Evolutionary conservation across 2,113 vertebrate genomes (phyloP), one percentile per base, ranked within the genome.

Genomic region (Bambusicola thoracicus): DNA sequence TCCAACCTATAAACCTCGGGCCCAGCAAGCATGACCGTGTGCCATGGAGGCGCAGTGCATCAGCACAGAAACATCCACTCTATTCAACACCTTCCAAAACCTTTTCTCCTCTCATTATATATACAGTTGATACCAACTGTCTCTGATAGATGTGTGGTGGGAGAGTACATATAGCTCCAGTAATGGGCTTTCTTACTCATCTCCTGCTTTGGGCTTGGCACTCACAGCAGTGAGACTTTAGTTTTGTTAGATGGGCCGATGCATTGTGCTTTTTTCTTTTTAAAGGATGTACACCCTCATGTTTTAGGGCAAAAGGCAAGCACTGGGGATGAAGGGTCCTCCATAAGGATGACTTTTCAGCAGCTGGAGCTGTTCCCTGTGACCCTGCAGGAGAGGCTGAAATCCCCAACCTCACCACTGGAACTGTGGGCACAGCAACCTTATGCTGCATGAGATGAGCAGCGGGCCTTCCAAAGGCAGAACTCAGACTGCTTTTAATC

Each of bases 1-100:
- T 66, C 83, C 92, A 88, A 91, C 90, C 85, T 81, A 94, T 95
- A 95, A 93, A 95, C 90, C 81, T 87, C 85, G 14, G 80, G 93
- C 83, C 90, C 2, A 3, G 76, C 72, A 85, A 91, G 65, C 92
- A 79, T 59, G 83, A 95, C 86, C 89, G 86, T 65, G 78, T 91
- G 89, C 87, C 82, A 83, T 88, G 76, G 36, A 94, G 93, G 93
- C 88, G 67, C 76, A 78, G 58, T 40, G 51, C 76, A 83, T 61
- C 93, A 75, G 69, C 75, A 36, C 43, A 40, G 88, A 90, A 96
- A 94, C 82, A 94, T 86, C 72, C 83, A 73, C 62, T 79, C 80
- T 80, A 94, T 91, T 90, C 87, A 87, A 9, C 69, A 38, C 85
- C 36, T 94, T 81, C 79, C 88, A 88, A 94, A 69, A 73, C 82